These are phyloP conservation scores for Oscheius sp. DNA, from an alignment of 2,888 invertebrate species.

Conservation along the genomic window DNA sequence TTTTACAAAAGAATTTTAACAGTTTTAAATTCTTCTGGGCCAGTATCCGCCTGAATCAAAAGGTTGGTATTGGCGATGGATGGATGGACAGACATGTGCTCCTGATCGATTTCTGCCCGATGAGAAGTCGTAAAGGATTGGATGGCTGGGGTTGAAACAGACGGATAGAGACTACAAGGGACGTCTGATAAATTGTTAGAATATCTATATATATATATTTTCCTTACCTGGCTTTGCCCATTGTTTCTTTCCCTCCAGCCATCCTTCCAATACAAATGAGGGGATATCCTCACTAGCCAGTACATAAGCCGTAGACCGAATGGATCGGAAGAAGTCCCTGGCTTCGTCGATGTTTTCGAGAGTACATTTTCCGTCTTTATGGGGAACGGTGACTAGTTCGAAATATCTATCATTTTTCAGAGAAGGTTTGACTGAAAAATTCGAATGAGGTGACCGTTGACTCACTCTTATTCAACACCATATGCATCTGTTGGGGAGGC, in stretches of 20 bases:
- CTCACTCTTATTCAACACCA: conserved; percentile 1
- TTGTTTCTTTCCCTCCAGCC: conserved; percentile 27
- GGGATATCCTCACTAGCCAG: conserved; percentile 29
- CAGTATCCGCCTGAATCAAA: conserved; percentile 15
- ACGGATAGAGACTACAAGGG: conserved; percentile 5
- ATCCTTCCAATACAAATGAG: conserved; percentile 22
- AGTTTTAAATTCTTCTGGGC: conserved; percentile 22
- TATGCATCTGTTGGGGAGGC: conserved; percentile 14
- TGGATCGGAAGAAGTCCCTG: conserved; percentile 18
- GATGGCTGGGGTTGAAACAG: conserved; percentile 10
- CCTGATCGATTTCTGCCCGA: conserved; percentile 2
- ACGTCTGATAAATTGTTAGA: background rate
- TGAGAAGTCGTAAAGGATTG: conserved; percentile 18
- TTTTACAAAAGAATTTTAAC: conserved; percentile 15
- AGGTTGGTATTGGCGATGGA: conserved; percentile 16
- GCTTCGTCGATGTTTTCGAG: conserved; percentile 26
- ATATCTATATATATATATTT: background rate
- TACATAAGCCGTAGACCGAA: conserved; percentile 21
- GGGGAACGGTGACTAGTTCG: conserved; percentile 28
- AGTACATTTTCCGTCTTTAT: conserved; percentile 25
- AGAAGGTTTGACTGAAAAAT: conserved; percentile 18
- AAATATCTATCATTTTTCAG: conserved; percentile 25
- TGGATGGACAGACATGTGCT: conserved; percentile 10
- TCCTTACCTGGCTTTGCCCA: conserved; percentile 8
- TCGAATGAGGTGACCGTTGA: too few relatives aligned